Base-by-base conservation (phyloP, 2,797 vertebrate species). In the Dallia pectoralis region DNA sequence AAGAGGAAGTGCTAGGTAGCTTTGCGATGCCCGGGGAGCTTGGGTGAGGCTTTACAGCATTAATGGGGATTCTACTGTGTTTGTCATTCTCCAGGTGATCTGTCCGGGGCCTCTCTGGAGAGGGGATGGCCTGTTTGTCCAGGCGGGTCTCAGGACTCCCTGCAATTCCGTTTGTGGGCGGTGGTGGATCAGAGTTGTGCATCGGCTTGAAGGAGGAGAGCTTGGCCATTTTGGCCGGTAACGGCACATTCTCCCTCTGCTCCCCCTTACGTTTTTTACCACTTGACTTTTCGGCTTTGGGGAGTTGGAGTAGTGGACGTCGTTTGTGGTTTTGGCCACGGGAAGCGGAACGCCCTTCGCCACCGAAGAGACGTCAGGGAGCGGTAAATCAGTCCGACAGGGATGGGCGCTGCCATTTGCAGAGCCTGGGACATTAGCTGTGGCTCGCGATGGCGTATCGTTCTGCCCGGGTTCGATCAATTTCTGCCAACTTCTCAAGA, bases 401-500 rank as follows among this genome's bases (percentile, higher is more conserved):
- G 95, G 94, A 79, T 97, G 96, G 36, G 95, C 93, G 74, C 92
- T 91, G 0, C 98, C 98, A 2, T 99, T 99, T 30, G 98, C 96
- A 0, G 97, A 98, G 0, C 95, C 93, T 0, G 95, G 89, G 0
- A 85, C 77, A 29, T 93, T 93, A 0, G 86, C 78, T 73, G 92
- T 76, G 51, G 91, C 93, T 47, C 94, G 91, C 25, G 90, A 81
- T 15, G 91, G 87, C 0, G 85, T 79, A 63, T 96, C 97, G 47
- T 86, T 91, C 72, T 92, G 94, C 62, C 93, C 94, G 0, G 98
- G 98, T 83, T 99, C 97, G 0, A 99, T 98, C 76, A 99, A 89
- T 86, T 97, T 99, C 83, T 97, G 98, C 98, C 98, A 99, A 88
- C 94, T 96, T 82, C 96, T 90, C 73, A 99, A 86, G 74, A 99